These are phyloP conservation scores for Halictus rubicundus DNA, from an alignment of 1,140 invertebrate genomes.

Conservation along the genomic window DNA sequence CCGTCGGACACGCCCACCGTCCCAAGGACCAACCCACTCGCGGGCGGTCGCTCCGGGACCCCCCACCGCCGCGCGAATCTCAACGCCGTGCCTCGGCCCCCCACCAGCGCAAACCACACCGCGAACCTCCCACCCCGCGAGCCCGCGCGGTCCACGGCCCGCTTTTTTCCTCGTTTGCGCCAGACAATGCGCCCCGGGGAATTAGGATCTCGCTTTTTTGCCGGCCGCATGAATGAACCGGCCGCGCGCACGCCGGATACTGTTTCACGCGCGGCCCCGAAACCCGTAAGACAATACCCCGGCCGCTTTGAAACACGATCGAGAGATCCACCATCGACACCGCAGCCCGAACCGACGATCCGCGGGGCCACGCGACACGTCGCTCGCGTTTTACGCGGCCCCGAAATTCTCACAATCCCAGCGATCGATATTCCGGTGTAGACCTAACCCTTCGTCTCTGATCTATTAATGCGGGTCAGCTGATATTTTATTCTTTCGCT, in stretches of 20 bases:
- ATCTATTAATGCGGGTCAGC: too few relatives aligned
- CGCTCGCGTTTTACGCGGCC: too few relatives aligned
- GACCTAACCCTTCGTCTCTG: too few relatives aligned
- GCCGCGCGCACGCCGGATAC: background rate
- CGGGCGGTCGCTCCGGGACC: slow-evolving; percentile 69
- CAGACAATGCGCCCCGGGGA: background rate
- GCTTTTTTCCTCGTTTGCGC: background rate
- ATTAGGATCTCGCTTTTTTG: background rate
- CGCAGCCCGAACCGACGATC: too few relatives aligned
- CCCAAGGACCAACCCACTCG: slow-evolving; percentile 68
- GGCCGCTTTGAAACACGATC: background rate
- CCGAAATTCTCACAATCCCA: too few relatives aligned
- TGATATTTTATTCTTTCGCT: too few relatives aligned
- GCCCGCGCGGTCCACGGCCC: background rate
- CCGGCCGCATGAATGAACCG: background rate
- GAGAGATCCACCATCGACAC: background rate
- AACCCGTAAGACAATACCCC: background rate
- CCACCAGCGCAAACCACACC: background rate
- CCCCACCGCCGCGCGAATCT: too few relatives aligned
- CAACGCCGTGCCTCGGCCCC: slow-evolving; percentile 1
- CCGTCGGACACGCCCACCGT: slow-evolving; percentile 64
- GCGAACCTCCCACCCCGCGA: too few relatives aligned
- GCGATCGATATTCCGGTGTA: too few relatives aligned
- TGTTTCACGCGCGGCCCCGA: background rate
- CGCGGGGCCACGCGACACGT: too few relatives aligned